A percentile compares a stretch with the other conserved stretches of the same genome.
These are phyloP conservation scores for Sylvia borin DNA, from an alignment of 2,797 vertebrate genomes.

Conservation along the genomic window DNA sequence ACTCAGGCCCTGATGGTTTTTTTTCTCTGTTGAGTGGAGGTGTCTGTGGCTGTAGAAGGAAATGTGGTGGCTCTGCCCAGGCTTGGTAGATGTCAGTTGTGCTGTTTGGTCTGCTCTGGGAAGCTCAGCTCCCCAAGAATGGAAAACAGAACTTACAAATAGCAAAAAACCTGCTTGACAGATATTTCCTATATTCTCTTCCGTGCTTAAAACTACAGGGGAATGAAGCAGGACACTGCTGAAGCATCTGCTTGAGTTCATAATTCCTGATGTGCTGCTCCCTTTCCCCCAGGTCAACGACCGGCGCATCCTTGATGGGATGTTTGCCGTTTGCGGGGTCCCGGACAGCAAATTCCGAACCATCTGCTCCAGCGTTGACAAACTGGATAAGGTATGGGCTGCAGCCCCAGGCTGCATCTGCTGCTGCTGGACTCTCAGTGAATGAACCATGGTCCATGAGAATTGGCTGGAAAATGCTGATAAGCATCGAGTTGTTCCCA, in stretches of 20 bases:
- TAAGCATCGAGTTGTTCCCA: neutral
- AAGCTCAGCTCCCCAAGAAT: neutral
- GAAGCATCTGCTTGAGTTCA: neutral
- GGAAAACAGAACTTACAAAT: neutral
- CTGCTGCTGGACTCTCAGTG: neutral
- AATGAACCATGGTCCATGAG: neutral
- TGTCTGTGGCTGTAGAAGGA: neutral
- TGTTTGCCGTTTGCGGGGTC: slow-evolving; percentile 92
- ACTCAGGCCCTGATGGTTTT: neutral
- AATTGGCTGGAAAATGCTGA: neutral
- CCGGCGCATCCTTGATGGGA: slow-evolving; percentile 90
- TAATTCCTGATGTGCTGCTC: neutral
- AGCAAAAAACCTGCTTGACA: neutral
- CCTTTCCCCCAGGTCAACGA: slow-evolving; percentile 87
- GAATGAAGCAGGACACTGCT: neutral
- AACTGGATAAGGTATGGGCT: slow-evolving; percentile 90
- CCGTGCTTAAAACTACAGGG: neutral
- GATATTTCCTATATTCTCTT: neutral
- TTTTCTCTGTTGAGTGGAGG: neutral
- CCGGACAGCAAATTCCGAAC: slow-evolving; percentile 89
- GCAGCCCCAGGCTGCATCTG: neutral
- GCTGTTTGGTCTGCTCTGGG: neutral
- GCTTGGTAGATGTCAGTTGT: neutral
- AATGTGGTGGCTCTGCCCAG: neutral
- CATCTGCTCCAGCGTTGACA: slow-evolving; percentile 92